Percentiles rank a stretch among this genome's conserved stretches.
Conservation (phyloP, 2,113 vertebrate genomes). For the Dasyprocta punctata region DNA sequence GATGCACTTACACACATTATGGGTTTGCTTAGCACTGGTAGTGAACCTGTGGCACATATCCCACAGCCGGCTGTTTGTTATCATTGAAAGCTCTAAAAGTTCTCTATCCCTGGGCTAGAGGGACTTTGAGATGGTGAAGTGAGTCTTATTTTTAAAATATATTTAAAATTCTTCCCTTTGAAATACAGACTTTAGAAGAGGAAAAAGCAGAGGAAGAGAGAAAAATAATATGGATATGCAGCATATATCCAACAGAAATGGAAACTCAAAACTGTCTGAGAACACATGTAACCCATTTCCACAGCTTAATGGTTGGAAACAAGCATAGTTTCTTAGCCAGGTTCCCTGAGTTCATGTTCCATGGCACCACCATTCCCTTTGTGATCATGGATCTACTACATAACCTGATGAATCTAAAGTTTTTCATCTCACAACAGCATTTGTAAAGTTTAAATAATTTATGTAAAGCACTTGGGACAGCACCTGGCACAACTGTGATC, state of each 20-base stretch:
- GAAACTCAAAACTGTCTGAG: not conserved
- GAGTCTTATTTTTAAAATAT: not conserved
- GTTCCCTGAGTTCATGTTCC: not conserved
- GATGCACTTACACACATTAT: not conserved
- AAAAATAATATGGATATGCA: not conserved
- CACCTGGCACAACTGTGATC: not conserved
- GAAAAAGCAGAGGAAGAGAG: not conserved
- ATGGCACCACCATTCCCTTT: not conserved
- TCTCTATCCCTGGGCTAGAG: not conserved
- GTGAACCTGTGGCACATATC: not conserved
- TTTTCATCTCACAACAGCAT: not conserved
- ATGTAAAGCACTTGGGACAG: not conserved
- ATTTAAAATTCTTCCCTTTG: not conserved
- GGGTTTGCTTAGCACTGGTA: not conserved
- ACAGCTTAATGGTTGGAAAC: not conserved
- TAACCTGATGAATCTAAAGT: not conserved
- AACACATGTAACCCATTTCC: not conserved
- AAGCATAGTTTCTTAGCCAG: not conserved
- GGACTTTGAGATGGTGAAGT: not conserved
- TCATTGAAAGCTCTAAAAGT: not conserved
- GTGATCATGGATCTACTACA: not conserved
- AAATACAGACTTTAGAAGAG: conserved; percentile 16
- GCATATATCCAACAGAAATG: not conserved
- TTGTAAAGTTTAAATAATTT: not conserved
- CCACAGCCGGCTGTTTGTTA: not conserved